Evolutionary conservation across 2,113 vertebrate genomes (phyloP).

Genomic region (Engraulis encrasicolus): DNA sequence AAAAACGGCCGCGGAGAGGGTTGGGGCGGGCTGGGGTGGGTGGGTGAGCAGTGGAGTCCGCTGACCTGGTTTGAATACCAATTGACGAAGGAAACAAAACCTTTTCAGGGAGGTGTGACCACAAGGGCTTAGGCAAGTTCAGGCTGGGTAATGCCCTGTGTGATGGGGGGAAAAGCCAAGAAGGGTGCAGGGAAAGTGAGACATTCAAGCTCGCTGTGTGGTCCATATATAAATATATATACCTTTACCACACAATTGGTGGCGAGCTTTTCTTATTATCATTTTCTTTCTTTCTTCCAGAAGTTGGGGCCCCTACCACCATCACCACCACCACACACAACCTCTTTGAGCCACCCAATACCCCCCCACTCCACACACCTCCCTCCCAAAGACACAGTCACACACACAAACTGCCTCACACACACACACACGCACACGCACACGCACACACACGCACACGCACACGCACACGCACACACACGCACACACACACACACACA

Average conservation of each 20-base stretch:
- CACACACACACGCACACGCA: background rate
- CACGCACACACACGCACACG: background rate
- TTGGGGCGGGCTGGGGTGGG: no score
- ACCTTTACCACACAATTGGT: slow-evolving; percentile 91
- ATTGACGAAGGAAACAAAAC: slow-evolving; percentile 99
- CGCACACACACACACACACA: no score
- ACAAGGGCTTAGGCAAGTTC: slow-evolving; percentile 99
- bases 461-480: no score
- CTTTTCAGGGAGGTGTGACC: slow-evolving; percentile 99
- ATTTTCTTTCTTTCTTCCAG: slow-evolving; percentile 71
- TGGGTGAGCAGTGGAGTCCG: slow-evolving; percentile 95
- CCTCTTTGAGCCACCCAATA: no score
- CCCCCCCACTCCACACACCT: slow-evolving; percentile 19
- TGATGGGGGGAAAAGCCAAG: slow-evolving; percentile 82
- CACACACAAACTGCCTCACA: slow-evolving; percentile 8
- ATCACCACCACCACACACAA: no score
- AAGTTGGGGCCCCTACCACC: no score
- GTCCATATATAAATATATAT: slow-evolving; percentile 95
- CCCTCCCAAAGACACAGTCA: background rate
- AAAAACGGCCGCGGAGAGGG: slow-evolving; percentile 92
- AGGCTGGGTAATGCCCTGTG: slow-evolving; percentile 98
- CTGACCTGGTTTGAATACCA: slow-evolving; percentile 99
- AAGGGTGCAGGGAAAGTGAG: slow-evolving; percentile 78
- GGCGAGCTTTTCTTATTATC: slow-evolving; percentile 76
- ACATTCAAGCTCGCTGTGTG: slow-evolving; percentile 95